Percentiles rank a stretch among this genome's conserved stretches.
Conservation (phyloP, 2,888 invertebrate genomes). For the Calameuta idolon region DNA sequence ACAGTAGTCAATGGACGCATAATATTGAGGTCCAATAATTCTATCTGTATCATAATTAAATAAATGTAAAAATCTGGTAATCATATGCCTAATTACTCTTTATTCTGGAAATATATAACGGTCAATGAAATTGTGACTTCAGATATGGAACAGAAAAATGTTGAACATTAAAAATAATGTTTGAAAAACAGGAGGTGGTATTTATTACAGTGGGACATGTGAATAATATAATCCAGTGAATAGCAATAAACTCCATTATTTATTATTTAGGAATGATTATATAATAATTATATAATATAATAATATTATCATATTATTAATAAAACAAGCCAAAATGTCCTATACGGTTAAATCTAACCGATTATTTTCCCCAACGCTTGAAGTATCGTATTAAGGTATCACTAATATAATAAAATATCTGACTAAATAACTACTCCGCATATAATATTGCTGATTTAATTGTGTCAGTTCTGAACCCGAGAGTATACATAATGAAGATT, state of each 20-base stretch:
- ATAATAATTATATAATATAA: constrained; percentile 49
- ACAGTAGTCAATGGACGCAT: neutral
- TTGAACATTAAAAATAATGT: neutral
- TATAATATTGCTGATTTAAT: constrained; percentile 44
- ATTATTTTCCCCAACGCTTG: constrained; percentile 33
- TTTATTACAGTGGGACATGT: neutral
- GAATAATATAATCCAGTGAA: neutral
- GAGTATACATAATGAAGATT: constrained; percentile 10
- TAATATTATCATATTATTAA: constrained; percentile 44
- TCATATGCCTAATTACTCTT: neutral
- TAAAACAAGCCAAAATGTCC: constrained; percentile 51
- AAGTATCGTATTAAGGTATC: constrained; percentile 47
- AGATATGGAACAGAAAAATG: neutral
- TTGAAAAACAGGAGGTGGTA: neutral
- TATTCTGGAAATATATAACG: neutral
- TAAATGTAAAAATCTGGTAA: neutral
- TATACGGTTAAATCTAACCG: constrained; percentile 43
- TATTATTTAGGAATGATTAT: constrained; percentile 56
- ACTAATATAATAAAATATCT: constrained; percentile 50
- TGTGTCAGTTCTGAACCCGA: constrained; percentile 30
- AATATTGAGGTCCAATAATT: neutral
- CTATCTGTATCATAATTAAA: neutral
- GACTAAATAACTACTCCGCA: constrained; percentile 45
- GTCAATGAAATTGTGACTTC: neutral
- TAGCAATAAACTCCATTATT: constrained; percentile 55